Evolutionary conservation across 2,888 invertebrate genomes (phyloP), one percentile per base, ranked within the genome.

Genomic region (Corbicula japonica): DNA sequence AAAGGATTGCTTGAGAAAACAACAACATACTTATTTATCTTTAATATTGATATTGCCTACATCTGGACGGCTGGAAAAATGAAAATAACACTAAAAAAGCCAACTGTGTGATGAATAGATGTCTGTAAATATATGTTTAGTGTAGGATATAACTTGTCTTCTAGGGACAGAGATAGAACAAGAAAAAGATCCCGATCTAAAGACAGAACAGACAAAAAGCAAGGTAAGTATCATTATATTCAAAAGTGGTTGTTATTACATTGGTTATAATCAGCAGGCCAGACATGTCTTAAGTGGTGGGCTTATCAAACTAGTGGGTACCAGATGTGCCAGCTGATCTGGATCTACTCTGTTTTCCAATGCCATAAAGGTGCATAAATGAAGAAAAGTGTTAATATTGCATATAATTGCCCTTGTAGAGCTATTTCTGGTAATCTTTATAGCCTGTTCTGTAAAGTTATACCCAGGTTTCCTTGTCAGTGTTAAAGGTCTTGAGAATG

Each of bases 131-230:
- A 38, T 18, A 23, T 15, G 12, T 50, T 50, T 6, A 15, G 21
- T 26, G 28, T 23, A 15, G 3, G 5, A 21, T 8, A 26, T 23
- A 28, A 3, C 18, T 28, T 52, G 26, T 32, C 15, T 56, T 56
- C 21, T 18, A 46, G 44, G 28, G 54, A 60, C 44, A 86, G 86
- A 69, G 86, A 85, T 34, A 68, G 84, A 62, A 76, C 77, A 35
- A 78, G 86, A 69, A 86, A 86, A 65, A 77, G 88, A 61, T 87
- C 87, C 26, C 68, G 89, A 21, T 86, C 86, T 61, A 84, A 84
- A 80, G 89, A 89, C 5, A 84, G 87, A 50, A 26, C 30, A 69
- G 74, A 80, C 15, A 74, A 66, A 63, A 80, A 74, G 44, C 52
- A 69, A 63, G 74, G 81, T 81, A 66, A 50, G 48, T 50, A 18